Evolutionary conservation across 2,888 invertebrate genomes (phyloP), one percentile per base, ranked within the genome.

Genomic region (Catotricha subobsoleta): DNA sequence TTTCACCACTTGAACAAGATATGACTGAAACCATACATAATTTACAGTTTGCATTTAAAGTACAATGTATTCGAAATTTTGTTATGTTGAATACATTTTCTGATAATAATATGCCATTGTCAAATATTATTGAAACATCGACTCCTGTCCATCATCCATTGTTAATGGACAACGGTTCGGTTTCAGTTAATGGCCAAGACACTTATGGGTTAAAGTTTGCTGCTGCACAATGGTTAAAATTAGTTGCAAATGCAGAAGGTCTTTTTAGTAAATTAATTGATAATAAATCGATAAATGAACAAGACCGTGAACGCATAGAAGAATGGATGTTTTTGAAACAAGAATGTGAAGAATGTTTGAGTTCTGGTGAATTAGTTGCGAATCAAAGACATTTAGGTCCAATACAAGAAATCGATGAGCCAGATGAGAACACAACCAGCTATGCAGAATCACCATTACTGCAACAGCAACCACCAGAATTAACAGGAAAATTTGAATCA

Each of bases 311-410:
- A 52, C 81, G 81, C 48, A 75, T 78, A 35, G 72, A 80, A 53
- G 79, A 82, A 49, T 87, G 87, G 87, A 63, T 87, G 15, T 82
- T 80, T 51, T 64, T 84, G 45, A 86, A 86, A 54, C 83, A 84
- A 49, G 87, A 87, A 59, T 86, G 83, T 59, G 83, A 86, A 58
- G 84, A 86, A 54, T 84, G 84, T 55, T 67, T 62, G 3, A 62
- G 60, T 41, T 60, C 62, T 2, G 59, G 54, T 13, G 61, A 60
- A 46, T 54, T 51, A 1, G 56, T 58, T 7, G 52, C 51, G 1
- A 40, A 39, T 34, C 55, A 54, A 13, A 57, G 58, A 38, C 55
- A 54, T 46, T 54, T 55, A 50, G 63, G 54, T 47, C 60, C 62
- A 20, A 61, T 62, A 9, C 55, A 59, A 45, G 72, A 72, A 49